Evolutionary conservation across 2,113 vertebrate species (phyloP), one percentile per base, ranked within the genome.

Genomic region (Megaleporinus macrocephalus): DNA sequence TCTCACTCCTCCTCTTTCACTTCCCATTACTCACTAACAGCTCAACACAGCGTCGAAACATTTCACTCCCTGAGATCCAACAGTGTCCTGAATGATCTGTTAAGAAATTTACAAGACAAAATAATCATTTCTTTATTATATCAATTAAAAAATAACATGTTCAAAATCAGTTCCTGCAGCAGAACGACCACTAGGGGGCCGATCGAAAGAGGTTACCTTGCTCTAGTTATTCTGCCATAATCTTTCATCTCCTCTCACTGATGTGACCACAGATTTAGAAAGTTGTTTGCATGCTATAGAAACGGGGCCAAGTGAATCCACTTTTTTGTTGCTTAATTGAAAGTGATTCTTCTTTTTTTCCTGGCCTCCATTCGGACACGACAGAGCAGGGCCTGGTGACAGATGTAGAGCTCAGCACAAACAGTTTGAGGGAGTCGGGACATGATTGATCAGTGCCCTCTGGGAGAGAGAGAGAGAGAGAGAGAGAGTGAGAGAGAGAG

Each of bases 271-370:
- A 88, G 93, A 90, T 90, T 93, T 91, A 80, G 90, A 93, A 96
- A 98, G 98, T 99, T 97, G 97, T 95, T 96, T 93, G 94, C 95
- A 95, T 95, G 86, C 94, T 95, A 98, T 97, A 97, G 98, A 97
- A 99, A 99, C 98, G 96, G 98, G 97, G 95, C 94, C 91, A 86
- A 88, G 93, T 92, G 94, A 97, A 94, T 97, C 94, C 95, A 96
- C 36, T 94, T 96, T 93, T 91, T 92, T 92, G 95, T 95, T 92
- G 94, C 93, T 96, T 97, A 97, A 98, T 98, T 98, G 96, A 99
- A 97, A 96, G 96, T 94, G 94, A 95, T 96, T 95, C 92, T 95
- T 95, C 91, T 95, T 95, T 93, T n/a, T 55, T 16, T 53, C 65
- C 33, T 15, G 11, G 18, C 57, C 66, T 55, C 30, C 66, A 93